Base-by-base conservation (phyloP, 2,113 vertebrate genomes). In the Phrynosoma blainvillii region DNA sequence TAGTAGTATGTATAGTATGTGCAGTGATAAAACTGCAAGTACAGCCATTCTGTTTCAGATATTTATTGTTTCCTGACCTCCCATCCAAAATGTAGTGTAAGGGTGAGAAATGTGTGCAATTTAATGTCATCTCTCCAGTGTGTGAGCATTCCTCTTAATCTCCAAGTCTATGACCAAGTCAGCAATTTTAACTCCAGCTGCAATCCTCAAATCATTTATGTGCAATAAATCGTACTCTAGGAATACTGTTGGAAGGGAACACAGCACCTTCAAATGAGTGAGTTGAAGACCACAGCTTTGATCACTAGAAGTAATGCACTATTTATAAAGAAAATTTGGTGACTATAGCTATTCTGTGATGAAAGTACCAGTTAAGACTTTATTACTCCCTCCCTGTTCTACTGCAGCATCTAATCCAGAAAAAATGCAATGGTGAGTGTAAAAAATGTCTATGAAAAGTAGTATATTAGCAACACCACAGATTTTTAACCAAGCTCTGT, bases 71-170 rank as follows among this genome's bases (percentile, higher is more conserved):
- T 75, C 54, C 70, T 27, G 36, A 75, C 66, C 75, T 79, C n/a
- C 20, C 56, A 75, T 52, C 56, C 11, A 82, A 27, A 74, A 87
- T 62, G 40, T 75, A 75, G 12, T 25, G 25, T 59, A 76, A 62
- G n/a, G 10, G 54, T 70, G 62, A 78, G 76, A 78, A 87, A 74
- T 73, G 36, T 47, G 56, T n/a, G 65, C 79, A 82, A 75, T 87
- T 62, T 80, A 30, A 32, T 42, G 25, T 82, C 79, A 75, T n/a
- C 27, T 65, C 12, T 82, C 54, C 70, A 65, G 79, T 65, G 32
- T 87, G 56, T 75, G 4, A 75, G 36, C 56, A 25, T 7, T 27
- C 27, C 54, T 62, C 56, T 87, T 82, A 87, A 75, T 54, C 70
- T 82, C 79, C n/a, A 16, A 76, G 71, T 62, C 40, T 65, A 75